Conservation (phyloP, 2,797 vertebrate genomes). For the Lacerta viridis region DNA sequence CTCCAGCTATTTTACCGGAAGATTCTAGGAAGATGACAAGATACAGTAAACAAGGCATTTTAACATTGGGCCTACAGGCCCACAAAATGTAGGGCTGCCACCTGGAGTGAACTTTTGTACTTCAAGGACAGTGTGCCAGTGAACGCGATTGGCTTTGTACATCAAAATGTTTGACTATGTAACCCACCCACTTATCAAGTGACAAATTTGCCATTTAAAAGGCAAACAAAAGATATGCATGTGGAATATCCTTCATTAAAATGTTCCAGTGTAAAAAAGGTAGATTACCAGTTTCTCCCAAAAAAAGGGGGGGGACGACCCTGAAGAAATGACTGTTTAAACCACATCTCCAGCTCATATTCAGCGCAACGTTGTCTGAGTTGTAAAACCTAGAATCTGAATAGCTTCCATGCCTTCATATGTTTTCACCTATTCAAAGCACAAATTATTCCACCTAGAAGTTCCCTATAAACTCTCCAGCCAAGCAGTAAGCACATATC, state of each 20-base stretch:
- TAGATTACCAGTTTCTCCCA: neutral
- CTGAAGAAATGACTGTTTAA: neutral
- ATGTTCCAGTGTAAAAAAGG: neutral
- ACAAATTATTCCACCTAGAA: neutral
- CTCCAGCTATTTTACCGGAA: rapidly evolving
- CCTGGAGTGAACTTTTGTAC: neutral
- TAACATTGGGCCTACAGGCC: neutral
- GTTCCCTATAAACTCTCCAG: neutral
- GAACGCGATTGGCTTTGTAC: neutral
- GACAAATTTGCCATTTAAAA: neutral
- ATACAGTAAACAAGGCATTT: neutral
- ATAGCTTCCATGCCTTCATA: too few relatives aligned
- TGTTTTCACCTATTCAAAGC: neutral
- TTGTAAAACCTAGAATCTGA: neutral
- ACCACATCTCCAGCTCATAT: neutral
- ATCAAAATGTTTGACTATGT: neutral
- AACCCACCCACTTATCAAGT: neutral
- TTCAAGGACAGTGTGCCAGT: neutral
- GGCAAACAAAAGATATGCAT: neutral
- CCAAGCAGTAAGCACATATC: neutral
- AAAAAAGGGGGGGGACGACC: too few relatives aligned
- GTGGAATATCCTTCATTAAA: neutral
- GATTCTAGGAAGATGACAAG: conserved; percentile 4
- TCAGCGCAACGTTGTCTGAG: too few relatives aligned
- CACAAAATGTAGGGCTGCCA: neutral